Base-by-base conservation (phyloP, 2,797 vertebrate genomes). In the Acropternis orthonyx region DNA sequence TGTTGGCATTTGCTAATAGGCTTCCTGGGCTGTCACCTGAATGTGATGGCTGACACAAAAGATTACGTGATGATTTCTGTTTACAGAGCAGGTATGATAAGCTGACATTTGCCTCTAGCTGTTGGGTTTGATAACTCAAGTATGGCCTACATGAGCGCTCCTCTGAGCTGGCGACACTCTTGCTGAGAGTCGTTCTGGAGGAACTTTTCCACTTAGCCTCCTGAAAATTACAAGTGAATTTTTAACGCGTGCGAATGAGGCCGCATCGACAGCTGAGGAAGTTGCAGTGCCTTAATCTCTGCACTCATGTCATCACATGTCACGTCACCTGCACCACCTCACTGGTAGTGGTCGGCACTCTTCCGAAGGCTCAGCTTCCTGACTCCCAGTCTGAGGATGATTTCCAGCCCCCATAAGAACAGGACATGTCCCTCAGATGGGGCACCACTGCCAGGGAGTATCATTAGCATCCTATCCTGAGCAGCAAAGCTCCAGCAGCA, bases 1-100 rank as follows among this genome's bases (percentile, higher is more conserved):
- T 87, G 93, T 22, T 97, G 93, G 90, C 85, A 86, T 94, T 94
- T 96, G 89, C 71, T 95, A 94, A 94, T 55, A 90, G 89, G 87
- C 69, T 95, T 88, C 76, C 93, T 82, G 71, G 65, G 82, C 87
- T 95, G 85, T 97, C 94, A 67, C 91, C 90, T 93, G 89, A 69
- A 75, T 92, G 92, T 80, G 89, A 94, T 80, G 73, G 52, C 43
- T 77, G 89, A 93, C 88, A 94, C 85, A 93, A 89, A 92, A 80
- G 91, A 93, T 90, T 85, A 56, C 28, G 48, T 2, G 69, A 82
- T 92, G 90, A 93, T 78, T 96, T 91, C 87, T 96, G 92, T 95
- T 96, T 92, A 93, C 65, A 58, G 86, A 91, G 86, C 58, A 86
- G 69, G 87, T 94, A 91, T 71, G 74, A 93, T 95, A 87, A 87